Percentiles rank a stretch among this genome's conserved stretches.
phyloP scores from a whole-genome alignment of 2,888 invertebrate species.

The Phyllotreta cruciferae region DNA sequence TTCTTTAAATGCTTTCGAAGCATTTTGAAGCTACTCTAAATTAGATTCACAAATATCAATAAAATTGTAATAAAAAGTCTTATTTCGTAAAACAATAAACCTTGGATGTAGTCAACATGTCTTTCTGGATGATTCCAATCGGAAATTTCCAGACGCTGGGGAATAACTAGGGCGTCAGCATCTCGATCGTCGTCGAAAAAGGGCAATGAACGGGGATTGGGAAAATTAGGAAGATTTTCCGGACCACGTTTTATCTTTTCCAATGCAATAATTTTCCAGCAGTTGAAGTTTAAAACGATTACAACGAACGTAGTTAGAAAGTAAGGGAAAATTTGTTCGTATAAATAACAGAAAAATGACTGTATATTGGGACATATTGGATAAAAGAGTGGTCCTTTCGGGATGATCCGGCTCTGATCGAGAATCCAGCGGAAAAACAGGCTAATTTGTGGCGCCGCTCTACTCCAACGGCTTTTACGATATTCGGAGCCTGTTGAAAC shows the following conservation, averaged over 20 bases:
- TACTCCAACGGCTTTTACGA: slow-evolving; percentile 11
- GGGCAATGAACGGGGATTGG: slow-evolving; percentile 25
- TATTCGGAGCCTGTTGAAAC: slow-evolving; percentile 19
- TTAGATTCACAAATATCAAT: background rate
- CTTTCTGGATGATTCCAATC: background rate
- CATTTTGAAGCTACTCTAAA: background rate
- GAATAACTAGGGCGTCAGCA: slow-evolving; percentile 32
- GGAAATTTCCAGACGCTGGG: slow-evolving; percentile 24
- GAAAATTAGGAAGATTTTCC: slow-evolving; percentile 27
- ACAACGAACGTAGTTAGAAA: no score
- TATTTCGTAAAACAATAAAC: no score
- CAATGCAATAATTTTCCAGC: no score
- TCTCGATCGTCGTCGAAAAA: slow-evolving; percentile 10
- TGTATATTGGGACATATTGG: background rate
- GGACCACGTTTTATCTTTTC: background rate
- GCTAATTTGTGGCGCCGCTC: slow-evolving; percentile 12
- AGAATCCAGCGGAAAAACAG: background rate
- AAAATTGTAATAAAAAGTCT: background rate
- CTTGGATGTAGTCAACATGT: no score
- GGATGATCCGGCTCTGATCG: background rate
- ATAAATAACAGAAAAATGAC: no score
- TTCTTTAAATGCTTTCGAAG: background rate
- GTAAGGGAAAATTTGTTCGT: no score
- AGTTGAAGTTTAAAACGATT: no score
- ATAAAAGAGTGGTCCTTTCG: background rate